Percentiles rank a stretch among this genome's conserved stretches.
Evolutionary conservation across 2,888 invertebrate genomes (phyloP).

Genomic region (Drosophila anceps): DNA sequence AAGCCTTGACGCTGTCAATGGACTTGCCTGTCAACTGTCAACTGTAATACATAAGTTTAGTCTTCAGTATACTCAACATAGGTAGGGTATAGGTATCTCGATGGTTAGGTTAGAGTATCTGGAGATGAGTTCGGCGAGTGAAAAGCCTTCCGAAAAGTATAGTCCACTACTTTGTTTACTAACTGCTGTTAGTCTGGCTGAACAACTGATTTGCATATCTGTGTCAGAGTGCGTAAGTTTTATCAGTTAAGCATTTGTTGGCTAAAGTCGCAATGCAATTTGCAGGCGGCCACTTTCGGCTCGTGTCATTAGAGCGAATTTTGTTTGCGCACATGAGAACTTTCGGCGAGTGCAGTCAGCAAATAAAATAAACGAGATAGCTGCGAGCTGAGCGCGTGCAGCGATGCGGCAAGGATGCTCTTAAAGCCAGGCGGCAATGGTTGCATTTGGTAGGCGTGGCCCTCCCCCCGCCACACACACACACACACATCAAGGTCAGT

Average conservation of each 20-base stretch:
- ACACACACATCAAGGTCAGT: slow-evolving; percentile 39
- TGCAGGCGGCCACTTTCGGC: not conserved
- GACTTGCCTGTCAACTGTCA: no score
- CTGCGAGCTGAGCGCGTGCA: slow-evolving; percentile 39
- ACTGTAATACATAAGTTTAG: no score
- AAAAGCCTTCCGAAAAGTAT: not conserved
- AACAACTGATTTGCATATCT: not conserved
- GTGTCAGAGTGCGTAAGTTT: no score
- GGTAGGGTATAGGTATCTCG: no score
- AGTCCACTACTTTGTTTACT: not conserved
- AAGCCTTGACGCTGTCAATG: no score
- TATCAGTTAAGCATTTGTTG: no score
- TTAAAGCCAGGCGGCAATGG: slow-evolving; percentile 27
- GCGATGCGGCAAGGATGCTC: slow-evolving; percentile 57
- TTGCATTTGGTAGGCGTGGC: slow-evolving; percentile 29
- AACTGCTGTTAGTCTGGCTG: not conserved
- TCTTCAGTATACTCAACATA: no score
- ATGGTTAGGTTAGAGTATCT: not conserved
- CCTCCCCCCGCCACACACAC: not conserved
- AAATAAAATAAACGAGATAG: slow-evolving; percentile 18
- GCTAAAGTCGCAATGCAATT: no score
- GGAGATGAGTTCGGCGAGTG: not conserved
- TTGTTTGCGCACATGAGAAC: slow-evolving; percentile 3
- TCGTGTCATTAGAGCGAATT: not conserved
- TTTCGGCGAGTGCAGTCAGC: slow-evolving; percentile 31